These are phyloP conservation scores for Fukomys damarensis DNA, from an alignment of 2,113 vertebrate species.

Conservation along the genomic window DNA sequence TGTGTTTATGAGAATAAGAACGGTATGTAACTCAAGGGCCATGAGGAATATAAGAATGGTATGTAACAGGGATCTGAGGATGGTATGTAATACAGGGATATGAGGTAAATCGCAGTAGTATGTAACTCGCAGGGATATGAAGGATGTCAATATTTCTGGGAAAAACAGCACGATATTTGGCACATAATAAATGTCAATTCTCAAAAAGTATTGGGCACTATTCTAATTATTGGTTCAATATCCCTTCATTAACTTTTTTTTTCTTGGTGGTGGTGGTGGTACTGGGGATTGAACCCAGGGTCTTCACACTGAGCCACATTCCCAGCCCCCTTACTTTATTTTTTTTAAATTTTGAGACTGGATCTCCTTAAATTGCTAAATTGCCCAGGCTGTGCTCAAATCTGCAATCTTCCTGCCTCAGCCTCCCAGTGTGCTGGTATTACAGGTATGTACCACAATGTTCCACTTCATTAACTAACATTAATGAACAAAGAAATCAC, in stretches of 20 bases:
- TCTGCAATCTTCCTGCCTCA: not conserved
- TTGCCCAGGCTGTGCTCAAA: not conserved
- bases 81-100: not conserved
- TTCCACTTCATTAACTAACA: not conserved
- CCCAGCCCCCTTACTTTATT: not conserved
- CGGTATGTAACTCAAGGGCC: not conserved
- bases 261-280: not conserved
- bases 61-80: not conserved
- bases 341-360: not conserved
- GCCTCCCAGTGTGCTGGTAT: not conserved
- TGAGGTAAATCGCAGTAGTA: not conserved
- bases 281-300: not conserved
- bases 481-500: not conserved
- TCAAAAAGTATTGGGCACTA: not conserved
- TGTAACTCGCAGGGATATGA: conserved; percentile 7
- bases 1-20: conserved; percentile 30
- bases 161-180: not conserved
- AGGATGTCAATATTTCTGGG: conserved; percentile 12
- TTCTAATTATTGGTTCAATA: not conserved
- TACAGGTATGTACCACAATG: not conserved
- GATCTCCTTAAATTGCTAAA: not conserved
- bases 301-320: not conserved
- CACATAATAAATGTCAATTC: not conserved
- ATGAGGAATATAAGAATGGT: conserved; percentile 15
- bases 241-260: not conserved